Percentiles rank a stretch among this genome's conserved stretches.
Conservation (phyloP, 2,113 vertebrate species). For the Sakesphorus luctuosus region DNA sequence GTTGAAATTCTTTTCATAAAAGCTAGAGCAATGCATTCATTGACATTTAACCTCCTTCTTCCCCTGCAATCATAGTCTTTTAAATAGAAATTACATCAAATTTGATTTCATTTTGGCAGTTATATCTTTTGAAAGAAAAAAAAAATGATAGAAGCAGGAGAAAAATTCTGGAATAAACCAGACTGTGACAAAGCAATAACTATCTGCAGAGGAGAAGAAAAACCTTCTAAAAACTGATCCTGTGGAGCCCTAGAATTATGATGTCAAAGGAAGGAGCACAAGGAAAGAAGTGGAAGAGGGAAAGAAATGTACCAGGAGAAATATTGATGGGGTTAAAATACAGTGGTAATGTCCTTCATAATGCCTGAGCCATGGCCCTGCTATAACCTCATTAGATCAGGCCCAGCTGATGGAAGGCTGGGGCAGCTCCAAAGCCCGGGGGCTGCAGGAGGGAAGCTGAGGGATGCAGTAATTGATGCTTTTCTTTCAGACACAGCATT, state of each 20-base stretch:
- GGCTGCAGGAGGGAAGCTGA: not conserved
- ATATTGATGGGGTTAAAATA: not conserved
- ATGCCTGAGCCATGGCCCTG: not conserved
- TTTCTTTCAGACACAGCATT: not conserved
- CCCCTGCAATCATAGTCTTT: conserved; percentile 41
- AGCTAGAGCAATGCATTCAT: not conserved
- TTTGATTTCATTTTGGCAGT: conserved; percentile 38
- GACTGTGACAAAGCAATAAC: conserved; percentile 1
- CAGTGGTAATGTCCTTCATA: not conserved
- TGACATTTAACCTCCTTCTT: conserved; percentile 61
- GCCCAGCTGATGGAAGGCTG: not conserved
- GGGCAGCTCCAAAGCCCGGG: not conserved
- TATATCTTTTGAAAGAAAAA: conserved; percentile 1
- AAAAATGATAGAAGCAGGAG: not conserved
- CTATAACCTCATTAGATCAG: not conserved
- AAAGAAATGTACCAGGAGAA: not conserved
- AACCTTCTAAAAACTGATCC: not conserved
- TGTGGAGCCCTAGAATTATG: conserved; percentile 49
- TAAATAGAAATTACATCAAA: conserved; percentile 30
- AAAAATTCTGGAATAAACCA: conserved; percentile 21
- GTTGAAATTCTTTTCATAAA: conserved; percentile 43
- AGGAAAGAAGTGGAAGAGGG: not conserved
- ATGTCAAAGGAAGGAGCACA: conserved; percentile 13
- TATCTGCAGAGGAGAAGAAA: conserved; percentile 30
- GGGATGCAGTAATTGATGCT: not conserved